phyloP scores from a whole-genome alignment of 2,797 vertebrate genomes.

The Nothura maculosa region DNA sequence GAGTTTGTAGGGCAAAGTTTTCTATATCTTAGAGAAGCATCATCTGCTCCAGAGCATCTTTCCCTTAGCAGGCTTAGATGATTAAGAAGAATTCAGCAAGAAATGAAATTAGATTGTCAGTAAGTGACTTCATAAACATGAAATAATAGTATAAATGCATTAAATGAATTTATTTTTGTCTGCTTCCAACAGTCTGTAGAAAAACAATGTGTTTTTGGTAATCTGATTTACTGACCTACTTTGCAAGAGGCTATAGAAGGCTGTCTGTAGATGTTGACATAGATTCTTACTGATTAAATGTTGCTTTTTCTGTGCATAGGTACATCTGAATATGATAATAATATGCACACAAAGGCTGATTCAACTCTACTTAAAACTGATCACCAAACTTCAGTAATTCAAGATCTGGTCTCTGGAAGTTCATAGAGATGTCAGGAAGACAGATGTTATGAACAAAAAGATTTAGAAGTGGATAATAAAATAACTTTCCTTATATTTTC shows the following conservation, averaged over 20 bases:
- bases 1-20: neutral
- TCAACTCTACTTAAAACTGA: neutral
- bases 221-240: conserved; percentile 44
- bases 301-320: neutral
- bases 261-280: neutral
- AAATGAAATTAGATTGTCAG: conserved; percentile 10
- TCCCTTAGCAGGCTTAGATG: neutral
- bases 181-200: neutral
- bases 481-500: neutral
- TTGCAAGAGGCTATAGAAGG: neutral
- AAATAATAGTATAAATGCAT: conserved; percentile 12
- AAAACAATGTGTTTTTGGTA: neutral
- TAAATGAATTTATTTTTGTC: conserved; percentile 1
- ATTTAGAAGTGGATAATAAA: neutral
- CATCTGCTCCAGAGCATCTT: neutral
- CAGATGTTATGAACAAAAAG: neutral
- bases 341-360: neutral
- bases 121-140: conserved; percentile 7
- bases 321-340: neutral
- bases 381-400: neutral
- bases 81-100: neutral
- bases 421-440: neutral
- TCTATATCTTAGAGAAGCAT: rapidly evolving
- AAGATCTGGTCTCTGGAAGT: neutral
- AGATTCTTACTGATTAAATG: conserved; percentile 11